Evolutionary conservation across 1,140 invertebrate genomes (phyloP), one percentile per base, ranked within the genome.

Genomic region (Galleria mellonella): DNA sequence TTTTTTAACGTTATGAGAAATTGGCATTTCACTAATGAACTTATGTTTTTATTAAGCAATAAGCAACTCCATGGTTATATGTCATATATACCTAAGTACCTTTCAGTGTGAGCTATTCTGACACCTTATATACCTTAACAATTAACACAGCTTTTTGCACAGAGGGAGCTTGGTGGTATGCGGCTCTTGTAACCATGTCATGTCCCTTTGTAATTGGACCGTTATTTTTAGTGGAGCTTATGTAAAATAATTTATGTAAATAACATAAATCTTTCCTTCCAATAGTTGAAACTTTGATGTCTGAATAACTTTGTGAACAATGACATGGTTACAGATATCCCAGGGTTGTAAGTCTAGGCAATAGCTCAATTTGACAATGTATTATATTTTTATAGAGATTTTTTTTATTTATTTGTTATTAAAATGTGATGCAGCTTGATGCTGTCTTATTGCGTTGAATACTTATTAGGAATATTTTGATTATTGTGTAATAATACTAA

Each of bases 301-400:
- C 17, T 37, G 9, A 37, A 9, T n/a, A 11, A 9, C 4, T 37
- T 37, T 17, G 14, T 54, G 51, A 51, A 65, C 55, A 46, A 59
- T 77, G 76, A 74, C 78, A 85, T 77, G 76, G 78, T 79, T 72
- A 68, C 70, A 59, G 68, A 74, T 48, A 79, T 79, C 78, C 81
- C 71, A 60, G 81, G 81, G 81, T 84, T 84, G 81, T 79, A 76
- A 56, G 69, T 73, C 57, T 82, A 82, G 71, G 63, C 74, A 77
- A 82, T 83, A 81, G 78, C 78, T 84, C 74, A 79, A 74, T 77
- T 65, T 67, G 59, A 72, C 62, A 66, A 47, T 79, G 69, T 77
- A 75, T 66, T 73, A 69, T 74, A 75, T 72, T 68, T 70, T 72
- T 70, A 47, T 46, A 66, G 60, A 67, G 55, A 55, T 47, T 58